Conservation (phyloP, 2,113 vertebrate species). For the Urocitellus parryii region DNA sequence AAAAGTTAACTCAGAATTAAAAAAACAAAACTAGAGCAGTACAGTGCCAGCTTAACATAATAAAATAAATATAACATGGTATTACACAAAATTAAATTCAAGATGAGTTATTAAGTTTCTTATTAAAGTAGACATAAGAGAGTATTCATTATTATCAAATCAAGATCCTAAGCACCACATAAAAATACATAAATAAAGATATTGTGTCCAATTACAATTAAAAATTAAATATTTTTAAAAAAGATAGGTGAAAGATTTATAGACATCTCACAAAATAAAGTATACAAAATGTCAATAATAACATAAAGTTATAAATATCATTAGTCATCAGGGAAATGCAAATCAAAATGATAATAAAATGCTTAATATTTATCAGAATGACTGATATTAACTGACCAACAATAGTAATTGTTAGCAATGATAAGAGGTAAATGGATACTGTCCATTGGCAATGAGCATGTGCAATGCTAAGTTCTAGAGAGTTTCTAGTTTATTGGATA, state of each 20-base stretch:
- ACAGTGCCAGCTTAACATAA: background rate
- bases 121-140: background rate
- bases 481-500: background rate
- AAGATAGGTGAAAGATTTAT: background rate
- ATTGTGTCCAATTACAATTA: no score
- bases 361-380: no score
- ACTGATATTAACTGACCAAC: no score
- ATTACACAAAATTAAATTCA: background rate
- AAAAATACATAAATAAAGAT: no score
- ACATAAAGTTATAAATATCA: background rate
- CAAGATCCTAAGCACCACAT: background rate
- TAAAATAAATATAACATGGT: background rate
- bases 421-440: background rate
- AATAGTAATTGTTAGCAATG: no score
- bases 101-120: background rate
- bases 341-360: background rate
- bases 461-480: no score
- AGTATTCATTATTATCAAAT: background rate
- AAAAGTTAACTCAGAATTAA: background rate
- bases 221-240: no score
- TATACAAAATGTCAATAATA: background rate
- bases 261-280: background rate
- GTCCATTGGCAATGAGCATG: no score
- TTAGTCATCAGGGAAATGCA: no score
- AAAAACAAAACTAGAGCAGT: background rate